A percentile compares a stretch with the other conserved stretches of the same genome.
Evolutionary conservation across 2,888 invertebrate genomes (phyloP).

Genomic region (Epinotia bilunana): DNA sequence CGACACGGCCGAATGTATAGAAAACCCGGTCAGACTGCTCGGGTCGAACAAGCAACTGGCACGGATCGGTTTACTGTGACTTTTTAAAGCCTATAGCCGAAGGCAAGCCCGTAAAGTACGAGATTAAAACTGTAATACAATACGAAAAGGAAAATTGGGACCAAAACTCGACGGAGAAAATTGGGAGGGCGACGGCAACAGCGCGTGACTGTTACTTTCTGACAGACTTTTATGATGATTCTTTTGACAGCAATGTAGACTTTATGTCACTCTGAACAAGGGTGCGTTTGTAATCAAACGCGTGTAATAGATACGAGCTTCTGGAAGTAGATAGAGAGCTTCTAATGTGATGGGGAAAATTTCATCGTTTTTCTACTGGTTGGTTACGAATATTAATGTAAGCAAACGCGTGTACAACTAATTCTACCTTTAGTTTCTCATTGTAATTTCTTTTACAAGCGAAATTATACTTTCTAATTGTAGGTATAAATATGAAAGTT

Average conservation of each 20-base stretch:
- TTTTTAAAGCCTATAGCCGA: slow-evolving; percentile 1
- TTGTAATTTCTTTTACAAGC: no score
- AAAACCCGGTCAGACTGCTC: no score
- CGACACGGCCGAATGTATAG: no score
- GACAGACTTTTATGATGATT: neutral
- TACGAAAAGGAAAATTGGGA: slow-evolving; percentile 20
- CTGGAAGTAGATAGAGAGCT: neutral
- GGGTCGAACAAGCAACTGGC: no score
- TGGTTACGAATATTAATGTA: slow-evolving; percentile 17
- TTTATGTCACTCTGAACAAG: neutral
- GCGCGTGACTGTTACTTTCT: neutral
- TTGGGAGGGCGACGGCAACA: slow-evolving; percentile 18
- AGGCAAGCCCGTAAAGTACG: slow-evolving; percentile 15
- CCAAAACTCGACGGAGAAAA: slow-evolving; percentile 24
- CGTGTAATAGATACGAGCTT: neutral
- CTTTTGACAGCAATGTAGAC: neutral
- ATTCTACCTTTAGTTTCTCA: neutral
- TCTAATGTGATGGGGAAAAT: slow-evolving; percentile 13
- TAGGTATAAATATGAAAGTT: no score
- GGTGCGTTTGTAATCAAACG: neutral
- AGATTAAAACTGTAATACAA: slow-evolving; percentile 33
- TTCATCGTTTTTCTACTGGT: slow-evolving; percentile 7
- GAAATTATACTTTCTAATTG: no score
- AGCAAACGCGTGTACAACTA: neutral
- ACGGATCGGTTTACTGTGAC: no score